Evolutionary conservation across 2,888 invertebrate species (phyloP).

Genomic region (Busseola fusca): DNA sequence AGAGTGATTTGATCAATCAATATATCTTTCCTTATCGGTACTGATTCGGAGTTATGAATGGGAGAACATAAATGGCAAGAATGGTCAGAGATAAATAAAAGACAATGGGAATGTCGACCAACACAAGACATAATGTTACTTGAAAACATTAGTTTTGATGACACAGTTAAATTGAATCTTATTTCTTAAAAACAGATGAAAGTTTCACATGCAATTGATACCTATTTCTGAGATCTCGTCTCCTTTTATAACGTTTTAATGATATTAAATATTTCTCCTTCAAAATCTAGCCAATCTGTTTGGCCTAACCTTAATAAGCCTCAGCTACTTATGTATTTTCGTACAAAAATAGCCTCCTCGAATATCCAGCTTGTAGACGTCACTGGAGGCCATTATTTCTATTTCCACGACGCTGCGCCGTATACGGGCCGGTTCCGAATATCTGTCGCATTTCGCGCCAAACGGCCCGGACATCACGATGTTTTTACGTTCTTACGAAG

Average conservation of each 20-base stretch:
- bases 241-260: neutral
- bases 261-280: neutral
- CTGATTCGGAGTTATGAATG: slow-evolving; percentile 18
- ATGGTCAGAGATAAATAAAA: slow-evolving; percentile 12
- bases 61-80: slow-evolving; percentile 13
- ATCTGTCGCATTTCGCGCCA: slow-evolving; percentile 64
- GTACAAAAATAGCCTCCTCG: slow-evolving; percentile 25
- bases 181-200: neutral
- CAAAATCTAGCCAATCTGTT: neutral
- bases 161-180: neutral
- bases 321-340: slow-evolving; percentile 17
- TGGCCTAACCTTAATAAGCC: neutral
- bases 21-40: slow-evolving; percentile 29
- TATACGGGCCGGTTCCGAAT: slow-evolving; percentile 54
- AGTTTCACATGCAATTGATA: neutral
- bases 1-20: slow-evolving; percentile 39
- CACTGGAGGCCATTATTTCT: slow-evolving; percentile 53
- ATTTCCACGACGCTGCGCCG: slow-evolving; percentile 54
- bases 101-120: neutral
- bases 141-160: neutral
- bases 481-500: slow-evolving; percentile 63
- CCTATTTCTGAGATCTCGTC: neutral
- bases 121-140: neutral
- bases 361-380: slow-evolving; percentile 42
- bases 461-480: slow-evolving; percentile 66